Conservation (phyloP, 2,113 vertebrate species). For the Chionomys nivalis region DNA sequence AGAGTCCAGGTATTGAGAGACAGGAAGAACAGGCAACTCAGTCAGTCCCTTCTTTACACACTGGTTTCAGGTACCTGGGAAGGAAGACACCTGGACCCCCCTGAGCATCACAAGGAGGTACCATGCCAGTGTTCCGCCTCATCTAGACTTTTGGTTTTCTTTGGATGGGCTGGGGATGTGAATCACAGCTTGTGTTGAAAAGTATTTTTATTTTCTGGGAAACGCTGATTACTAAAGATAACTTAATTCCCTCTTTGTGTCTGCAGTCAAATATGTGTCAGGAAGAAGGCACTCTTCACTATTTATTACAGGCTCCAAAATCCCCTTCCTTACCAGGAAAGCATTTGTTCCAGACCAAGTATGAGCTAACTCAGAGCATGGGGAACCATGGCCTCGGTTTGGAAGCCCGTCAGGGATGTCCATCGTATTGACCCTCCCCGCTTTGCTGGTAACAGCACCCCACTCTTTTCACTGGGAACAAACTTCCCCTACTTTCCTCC, state of each 20-base stretch:
- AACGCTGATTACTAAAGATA: slow-evolving; percentile 37
- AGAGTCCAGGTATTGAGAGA: background rate
- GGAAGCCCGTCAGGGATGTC: background rate
- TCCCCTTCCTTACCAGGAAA: slow-evolving; percentile 43
- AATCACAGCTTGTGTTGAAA: background rate
- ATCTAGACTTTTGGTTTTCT: background rate
- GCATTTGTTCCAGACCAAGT: background rate
- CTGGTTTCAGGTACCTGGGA: background rate
- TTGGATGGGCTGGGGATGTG: background rate
- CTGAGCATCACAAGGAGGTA: no score
- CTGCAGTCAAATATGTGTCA: slow-evolving; percentile 1
- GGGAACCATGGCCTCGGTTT: background rate
- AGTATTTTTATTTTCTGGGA: slow-evolving; percentile 51
- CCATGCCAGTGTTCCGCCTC: accelerated
- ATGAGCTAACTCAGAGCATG: background rate
- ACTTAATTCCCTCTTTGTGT: background rate
- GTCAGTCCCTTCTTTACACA: background rate
- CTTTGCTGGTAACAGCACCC: background rate
- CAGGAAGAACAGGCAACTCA: background rate
- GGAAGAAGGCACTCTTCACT: background rate
- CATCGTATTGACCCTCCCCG: background rate
- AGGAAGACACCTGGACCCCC: background rate
- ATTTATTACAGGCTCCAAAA: slow-evolving; percentile 27
- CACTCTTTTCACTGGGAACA: background rate
- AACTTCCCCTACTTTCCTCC: background rate